Percentiles rank a stretch among this genome's conserved stretches.
Evolutionary conservation across 2,888 invertebrate species (phyloP).

Genomic region (Drosophila parthenogenetica): DNA sequence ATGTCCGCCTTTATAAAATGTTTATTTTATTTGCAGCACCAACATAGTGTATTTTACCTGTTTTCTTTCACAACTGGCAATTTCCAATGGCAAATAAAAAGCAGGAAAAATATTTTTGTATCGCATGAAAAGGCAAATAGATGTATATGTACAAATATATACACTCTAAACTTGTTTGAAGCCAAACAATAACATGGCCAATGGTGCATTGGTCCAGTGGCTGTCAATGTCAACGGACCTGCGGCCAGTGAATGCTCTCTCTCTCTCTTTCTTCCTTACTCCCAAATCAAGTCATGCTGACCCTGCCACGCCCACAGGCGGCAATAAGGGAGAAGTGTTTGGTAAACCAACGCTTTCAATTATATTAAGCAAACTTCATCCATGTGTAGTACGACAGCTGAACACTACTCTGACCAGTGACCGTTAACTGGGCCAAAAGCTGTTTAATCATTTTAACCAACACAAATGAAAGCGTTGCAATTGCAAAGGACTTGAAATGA

Average conservation of each 20-base stretch:
- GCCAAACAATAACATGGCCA: constrained; percentile 12
- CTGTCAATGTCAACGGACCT: constrained; percentile 26
- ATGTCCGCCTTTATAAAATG: background rate
- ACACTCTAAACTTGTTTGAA: constrained; percentile 12
- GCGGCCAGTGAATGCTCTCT: background rate
- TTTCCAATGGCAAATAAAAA: constrained; percentile 29
- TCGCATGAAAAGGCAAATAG: constrained; percentile 6
- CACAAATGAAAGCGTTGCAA: background rate
- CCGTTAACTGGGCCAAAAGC: background rate
- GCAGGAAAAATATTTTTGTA: constrained; percentile 32
- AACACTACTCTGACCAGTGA: constrained; percentile 15
- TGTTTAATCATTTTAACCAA: background rate
- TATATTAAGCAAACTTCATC: constrained; percentile 50
- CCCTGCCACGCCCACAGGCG: background rate
- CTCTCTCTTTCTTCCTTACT: background rate
- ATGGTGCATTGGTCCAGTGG: constrained; percentile 5
- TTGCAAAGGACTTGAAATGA: background rate
- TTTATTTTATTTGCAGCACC: background rate
- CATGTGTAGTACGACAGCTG: constrained; percentile 49
- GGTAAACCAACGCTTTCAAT: constrained; percentile 43
- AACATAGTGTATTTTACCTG: background rate
- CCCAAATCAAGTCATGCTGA: constrained; percentile 3
- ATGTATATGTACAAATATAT: background rate
- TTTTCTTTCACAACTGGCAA: background rate
- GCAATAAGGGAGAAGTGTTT: background rate